Conservation (phyloP, 1,140 invertebrate species). For the Drosophila sturtevanti region DNA sequence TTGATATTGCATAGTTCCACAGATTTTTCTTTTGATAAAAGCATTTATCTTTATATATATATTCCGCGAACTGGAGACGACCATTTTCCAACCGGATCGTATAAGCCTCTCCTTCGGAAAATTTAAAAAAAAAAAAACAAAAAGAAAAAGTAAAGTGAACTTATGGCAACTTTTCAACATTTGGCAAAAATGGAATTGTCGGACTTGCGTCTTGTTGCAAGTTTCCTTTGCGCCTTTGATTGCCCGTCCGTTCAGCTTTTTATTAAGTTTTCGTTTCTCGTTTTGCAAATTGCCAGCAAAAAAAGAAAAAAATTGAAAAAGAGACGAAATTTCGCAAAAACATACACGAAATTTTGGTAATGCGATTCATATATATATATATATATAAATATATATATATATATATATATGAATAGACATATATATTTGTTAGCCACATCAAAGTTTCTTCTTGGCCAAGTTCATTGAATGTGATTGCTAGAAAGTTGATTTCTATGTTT, state of each 20-base stretch:
- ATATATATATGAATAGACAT: not conserved
- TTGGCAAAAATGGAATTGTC: not conserved
- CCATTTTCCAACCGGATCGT: too few species aligned
- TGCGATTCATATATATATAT: not conserved
- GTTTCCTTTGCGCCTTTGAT: not conserved
- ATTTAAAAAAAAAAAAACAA: too few species aligned
- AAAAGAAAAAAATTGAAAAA: not conserved
- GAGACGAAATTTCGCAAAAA: too few species aligned
- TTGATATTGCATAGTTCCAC: too few species aligned
- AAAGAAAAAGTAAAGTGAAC: too few species aligned
- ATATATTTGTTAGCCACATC: not conserved
- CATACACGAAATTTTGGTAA: too few species aligned
- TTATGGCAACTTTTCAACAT: not conserved
- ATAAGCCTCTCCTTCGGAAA: too few species aligned
- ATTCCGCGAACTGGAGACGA: too few species aligned
- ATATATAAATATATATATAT: too few species aligned
- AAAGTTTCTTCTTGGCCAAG: not conserved
- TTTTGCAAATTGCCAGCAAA: slow-evolving; percentile 16
- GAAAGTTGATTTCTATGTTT: slow-evolving; percentile 1
- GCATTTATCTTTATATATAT: too few species aligned
- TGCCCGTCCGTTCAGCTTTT: not conserved
- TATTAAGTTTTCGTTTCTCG: slow-evolving; percentile 1
- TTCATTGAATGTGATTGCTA: slow-evolving; percentile 4
- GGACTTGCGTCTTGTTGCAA: not conserved
- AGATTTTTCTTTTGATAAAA: too few species aligned